Conservation (phyloP, 2,888 invertebrate species). For the Eupithecia dodoneata region DNA sequence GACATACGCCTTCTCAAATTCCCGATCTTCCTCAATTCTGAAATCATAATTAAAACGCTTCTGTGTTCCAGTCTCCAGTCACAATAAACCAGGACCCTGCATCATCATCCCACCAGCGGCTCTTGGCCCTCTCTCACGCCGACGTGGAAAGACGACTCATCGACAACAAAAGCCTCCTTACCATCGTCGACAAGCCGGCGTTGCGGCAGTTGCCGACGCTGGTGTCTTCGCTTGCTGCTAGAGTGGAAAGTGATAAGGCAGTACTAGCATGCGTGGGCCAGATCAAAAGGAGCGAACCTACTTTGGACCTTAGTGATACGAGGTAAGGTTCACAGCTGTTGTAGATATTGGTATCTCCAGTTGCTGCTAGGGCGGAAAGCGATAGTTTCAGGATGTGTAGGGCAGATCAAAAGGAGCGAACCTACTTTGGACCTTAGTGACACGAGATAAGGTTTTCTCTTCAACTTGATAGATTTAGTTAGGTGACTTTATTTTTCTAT, state of each 20-base stretch:
- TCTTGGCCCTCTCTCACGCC: slow-evolving; percentile 91
- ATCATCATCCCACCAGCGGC: slow-evolving; percentile 94
- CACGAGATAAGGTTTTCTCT: slow-evolving; percentile 70
- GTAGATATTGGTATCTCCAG: slow-evolving; percentile 86
- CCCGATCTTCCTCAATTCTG: neutral
- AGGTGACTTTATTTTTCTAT: too few relatives aligned
- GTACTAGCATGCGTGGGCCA: slow-evolving; percentile 89
- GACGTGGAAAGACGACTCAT: slow-evolving; percentile 96
- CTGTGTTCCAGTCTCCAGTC: slow-evolving; percentile 69
- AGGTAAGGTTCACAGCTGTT: slow-evolving; percentile 85
- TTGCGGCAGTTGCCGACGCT: slow-evolving; percentile 89
- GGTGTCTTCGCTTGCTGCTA: slow-evolving; percentile 87
- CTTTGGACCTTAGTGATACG: slow-evolving; percentile 85
- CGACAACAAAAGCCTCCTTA: slow-evolving; percentile 95
- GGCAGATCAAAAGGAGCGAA: slow-evolving; percentile 87
- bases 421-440: slow-evolving; percentile 85
- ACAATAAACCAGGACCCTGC: slow-evolving; percentile 89
- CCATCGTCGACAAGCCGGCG: slow-evolving; percentile 92
- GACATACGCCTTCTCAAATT: neutral
- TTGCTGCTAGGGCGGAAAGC: slow-evolving; percentile 92
- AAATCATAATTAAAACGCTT: neutral
- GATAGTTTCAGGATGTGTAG: slow-evolving; percentile 90
- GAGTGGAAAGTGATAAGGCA: slow-evolving; percentile 96
- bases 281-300: slow-evolving; percentile 85
- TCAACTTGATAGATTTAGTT: too few relatives aligned